These are phyloP conservation scores for Eupithecia vulgata DNA, from an alignment of 2,888 invertebrate genomes.

Conservation along the genomic window DNA sequence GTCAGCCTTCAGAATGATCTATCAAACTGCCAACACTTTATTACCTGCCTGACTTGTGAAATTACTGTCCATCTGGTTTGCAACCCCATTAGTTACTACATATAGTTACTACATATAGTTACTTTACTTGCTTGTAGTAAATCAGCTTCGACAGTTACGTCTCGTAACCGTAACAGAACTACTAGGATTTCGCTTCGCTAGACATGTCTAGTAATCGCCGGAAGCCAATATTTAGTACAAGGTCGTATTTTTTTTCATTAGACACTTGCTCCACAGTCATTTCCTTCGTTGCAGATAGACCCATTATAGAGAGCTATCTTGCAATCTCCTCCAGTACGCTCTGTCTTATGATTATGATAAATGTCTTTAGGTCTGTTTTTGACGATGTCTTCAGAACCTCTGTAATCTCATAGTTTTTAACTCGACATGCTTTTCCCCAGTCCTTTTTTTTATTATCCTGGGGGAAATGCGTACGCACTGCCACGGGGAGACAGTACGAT, in stretches of 20 bases:
- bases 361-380: no score
- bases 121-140: constrained; percentile 21
- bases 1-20: constrained; percentile 44
- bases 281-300: neutral
- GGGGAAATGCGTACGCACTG: no score
- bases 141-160: constrained; percentile 27
- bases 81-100: constrained; percentile 17
- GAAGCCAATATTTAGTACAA: neutral
- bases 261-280: neutral
- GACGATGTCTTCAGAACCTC: neutral
- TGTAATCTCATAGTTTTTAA: neutral
- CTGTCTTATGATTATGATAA: no score
- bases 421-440: neutral
- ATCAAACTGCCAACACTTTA: constrained; percentile 42
- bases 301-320: neutral
- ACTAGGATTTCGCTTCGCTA: neutral
- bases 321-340: neutral
- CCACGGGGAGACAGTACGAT: no score
- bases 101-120: neutral
- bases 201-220: neutral
- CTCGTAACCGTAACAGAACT: neutral
- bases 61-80: constrained; percentile 28
- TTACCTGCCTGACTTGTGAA: constrained; percentile 33
- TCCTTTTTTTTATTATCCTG: no score
- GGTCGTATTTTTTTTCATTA: neutral